Conservation (phyloP, 1,140 invertebrate species). For the Drosophila murphyi region DNA sequence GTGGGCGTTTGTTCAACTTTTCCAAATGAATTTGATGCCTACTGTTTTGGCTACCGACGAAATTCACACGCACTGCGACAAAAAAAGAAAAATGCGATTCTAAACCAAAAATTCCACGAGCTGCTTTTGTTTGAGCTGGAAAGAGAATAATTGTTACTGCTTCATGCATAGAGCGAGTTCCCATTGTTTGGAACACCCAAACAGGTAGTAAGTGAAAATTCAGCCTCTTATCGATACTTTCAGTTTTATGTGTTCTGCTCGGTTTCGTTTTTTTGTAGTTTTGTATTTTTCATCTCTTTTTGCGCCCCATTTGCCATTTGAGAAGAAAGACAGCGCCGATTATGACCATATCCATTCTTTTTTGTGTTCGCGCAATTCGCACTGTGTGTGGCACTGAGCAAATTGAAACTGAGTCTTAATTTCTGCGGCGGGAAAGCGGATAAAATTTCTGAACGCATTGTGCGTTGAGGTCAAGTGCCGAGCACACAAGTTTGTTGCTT, state of each 20-base stretch:
- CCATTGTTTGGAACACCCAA: conserved; percentile 29
- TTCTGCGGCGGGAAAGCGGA: conserved; percentile 68
- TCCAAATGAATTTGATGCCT: conserved; percentile 50
- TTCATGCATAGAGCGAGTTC: conserved; percentile 41
- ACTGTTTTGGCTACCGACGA: conserved; percentile 21
- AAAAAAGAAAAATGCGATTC: conserved; percentile 29
- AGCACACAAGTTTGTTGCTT: conserved; percentile 69
- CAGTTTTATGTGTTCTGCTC: conserved; percentile 15
- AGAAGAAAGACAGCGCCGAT: conserved; percentile 44
- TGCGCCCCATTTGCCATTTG: conserved; percentile 45
- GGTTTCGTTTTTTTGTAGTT: conserved; percentile 7
- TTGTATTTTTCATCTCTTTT: conserved; percentile 15
- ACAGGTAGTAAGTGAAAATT: conserved; percentile 50
- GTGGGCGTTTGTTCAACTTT: conserved; percentile 65
- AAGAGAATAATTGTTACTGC: conserved; percentile 42
- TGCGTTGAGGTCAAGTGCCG: conserved; percentile 71
- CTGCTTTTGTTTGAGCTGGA: conserved; percentile 23
- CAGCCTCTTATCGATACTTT: conserved; percentile 38
- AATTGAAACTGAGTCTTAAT: conserved; percentile 71
- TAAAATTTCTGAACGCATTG: conserved; percentile 60
- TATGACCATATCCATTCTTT: conserved; percentile 45
- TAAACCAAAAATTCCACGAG: conserved; percentile 32
- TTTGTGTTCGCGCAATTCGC: neutral
- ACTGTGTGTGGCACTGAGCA: conserved; percentile 64
- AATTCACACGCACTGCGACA: conserved; percentile 66